These are phyloP conservation scores for Aurelia aurita complex sp. Pacific DNA, from an alignment of 30 jellyfish, hydroid and myxozoan species.

Conservation along the genomic window DNA sequence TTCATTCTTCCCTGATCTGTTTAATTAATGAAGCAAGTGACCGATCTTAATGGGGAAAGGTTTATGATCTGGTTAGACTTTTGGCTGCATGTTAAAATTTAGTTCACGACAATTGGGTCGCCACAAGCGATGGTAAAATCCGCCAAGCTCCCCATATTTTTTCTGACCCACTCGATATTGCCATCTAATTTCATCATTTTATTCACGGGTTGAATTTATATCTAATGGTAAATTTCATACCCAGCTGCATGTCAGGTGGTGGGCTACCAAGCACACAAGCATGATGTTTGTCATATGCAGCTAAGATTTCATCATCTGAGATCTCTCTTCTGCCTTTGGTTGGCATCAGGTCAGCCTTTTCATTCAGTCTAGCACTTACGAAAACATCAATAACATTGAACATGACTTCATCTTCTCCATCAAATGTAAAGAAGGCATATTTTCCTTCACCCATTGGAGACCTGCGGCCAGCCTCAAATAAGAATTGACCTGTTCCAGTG, in stretches of 20 bases:
- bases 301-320: slow-evolving; percentile 82
- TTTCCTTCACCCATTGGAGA: slow-evolving; percentile 98
- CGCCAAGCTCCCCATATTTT: no score
- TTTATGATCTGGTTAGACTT: no score
- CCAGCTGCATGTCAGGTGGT: slow-evolving; percentile 48
- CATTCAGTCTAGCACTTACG: slow-evolving; percentile 77
- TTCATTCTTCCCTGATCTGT: no score
- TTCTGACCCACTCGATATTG: no score
- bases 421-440: slow-evolving; percentile 72
- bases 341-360: slow-evolving; percentile 69
- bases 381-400: slow-evolving; percentile 86
- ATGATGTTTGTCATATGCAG: slow-evolving; percentile 84
- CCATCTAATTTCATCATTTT: no score
- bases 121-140: no score
- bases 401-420: slow-evolving; percentile 93
- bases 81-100: no score
- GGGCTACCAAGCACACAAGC: slow-evolving; percentile 64
- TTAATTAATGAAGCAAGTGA: no score
- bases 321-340: slow-evolving; percentile 29
- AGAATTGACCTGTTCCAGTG: slow-evolving; percentile 83
- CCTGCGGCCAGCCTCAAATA: slow-evolving; percentile 92
- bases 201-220: no score
- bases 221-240: neutral
- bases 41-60: no score
- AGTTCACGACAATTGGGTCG: no score